Conservation (phyloP, 2,797 vertebrate genomes). For the Danio kyathit region DNA sequence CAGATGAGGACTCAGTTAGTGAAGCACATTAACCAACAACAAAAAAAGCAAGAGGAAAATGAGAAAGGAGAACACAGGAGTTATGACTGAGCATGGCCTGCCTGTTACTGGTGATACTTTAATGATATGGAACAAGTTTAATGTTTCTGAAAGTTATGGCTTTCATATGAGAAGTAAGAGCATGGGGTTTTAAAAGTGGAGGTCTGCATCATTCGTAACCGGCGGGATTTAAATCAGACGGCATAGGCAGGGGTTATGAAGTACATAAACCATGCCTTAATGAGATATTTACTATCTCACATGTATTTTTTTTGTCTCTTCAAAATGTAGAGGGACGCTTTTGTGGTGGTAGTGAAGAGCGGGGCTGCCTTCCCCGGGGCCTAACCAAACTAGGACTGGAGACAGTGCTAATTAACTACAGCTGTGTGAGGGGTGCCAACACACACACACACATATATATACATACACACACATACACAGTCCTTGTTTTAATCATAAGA, state of each 20-base stretch:
- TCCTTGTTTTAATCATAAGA: constrained; percentile 43
- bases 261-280: constrained; percentile 18
- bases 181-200: background rate
- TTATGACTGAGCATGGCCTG: constrained; percentile 77
- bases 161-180: constrained; percentile 33
- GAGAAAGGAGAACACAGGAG: constrained; percentile 33
- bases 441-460: constrained; percentile 67
- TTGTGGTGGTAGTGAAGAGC: constrained; percentile 49
- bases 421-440: constrained; percentile 74
- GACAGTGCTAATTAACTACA: constrained; percentile 77
- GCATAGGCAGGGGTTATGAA: background rate
- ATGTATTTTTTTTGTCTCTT: constrained; percentile 40
- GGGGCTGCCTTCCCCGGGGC: constrained; percentile 36
- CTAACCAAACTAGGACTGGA: constrained; percentile 61
- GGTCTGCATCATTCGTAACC: constrained; percentile 26
- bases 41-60: constrained; percentile 38
- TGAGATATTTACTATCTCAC: constrained; percentile 25
- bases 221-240: constrained; percentile 5
- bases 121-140: constrained; percentile 45
- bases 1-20: constrained; percentile 26
- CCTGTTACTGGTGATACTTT: constrained; percentile 67
- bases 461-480: constrained; percentile 16
- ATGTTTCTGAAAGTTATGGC: constrained; percentile 39
- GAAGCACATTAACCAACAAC: constrained; percentile 20
- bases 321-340: constrained; percentile 23